Evolutionary conservation across 2,113 vertebrate genomes (phyloP).

Genomic region (Toxotes chatareus): DNA sequence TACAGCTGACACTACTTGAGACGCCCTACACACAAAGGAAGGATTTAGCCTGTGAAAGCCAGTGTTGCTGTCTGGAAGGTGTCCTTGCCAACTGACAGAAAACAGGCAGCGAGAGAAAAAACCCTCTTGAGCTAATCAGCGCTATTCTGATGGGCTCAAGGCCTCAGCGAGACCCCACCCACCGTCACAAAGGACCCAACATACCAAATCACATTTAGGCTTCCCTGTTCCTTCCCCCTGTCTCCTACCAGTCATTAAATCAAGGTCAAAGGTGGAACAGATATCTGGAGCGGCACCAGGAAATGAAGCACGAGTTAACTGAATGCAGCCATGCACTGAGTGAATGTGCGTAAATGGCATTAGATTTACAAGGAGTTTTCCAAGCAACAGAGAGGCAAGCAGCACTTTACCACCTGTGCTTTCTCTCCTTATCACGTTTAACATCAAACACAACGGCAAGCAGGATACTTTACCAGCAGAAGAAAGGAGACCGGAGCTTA

Average conservation of each 20-base stretch:
- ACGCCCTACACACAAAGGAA: slow-evolving; percentile 42
- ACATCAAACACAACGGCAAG: neutral
- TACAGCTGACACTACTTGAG: slow-evolving; percentile 58
- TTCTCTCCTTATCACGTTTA: neutral
- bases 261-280: slow-evolving; percentile 9
- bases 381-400: neutral
- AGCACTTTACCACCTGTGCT: neutral
- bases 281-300: slow-evolving; percentile 8
- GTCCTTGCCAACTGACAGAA: slow-evolving; percentile 33
- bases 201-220: neutral
- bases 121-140: slow-evolving; percentile 31
- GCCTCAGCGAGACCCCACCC: slow-evolving; percentile 20
- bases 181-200: neutral
- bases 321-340: neutral
- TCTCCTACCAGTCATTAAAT: slow-evolving; percentile 20
- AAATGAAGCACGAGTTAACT: neutral
- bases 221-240: neutral
- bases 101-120: slow-evolving; percentile 34
- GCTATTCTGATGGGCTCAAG: slow-evolving; percentile 16
- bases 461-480: slow-evolving; percentile 1
- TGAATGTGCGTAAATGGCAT: neutral
- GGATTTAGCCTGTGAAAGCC: slow-evolving; percentile 36
- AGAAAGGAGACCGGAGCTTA: neutral
- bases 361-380: slow-evolving; percentile 2
- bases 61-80: slow-evolving; percentile 37